Base-by-base conservation (phyloP, 2,888 invertebrate genomes). In the Caenorhabditis sp. region DNA sequence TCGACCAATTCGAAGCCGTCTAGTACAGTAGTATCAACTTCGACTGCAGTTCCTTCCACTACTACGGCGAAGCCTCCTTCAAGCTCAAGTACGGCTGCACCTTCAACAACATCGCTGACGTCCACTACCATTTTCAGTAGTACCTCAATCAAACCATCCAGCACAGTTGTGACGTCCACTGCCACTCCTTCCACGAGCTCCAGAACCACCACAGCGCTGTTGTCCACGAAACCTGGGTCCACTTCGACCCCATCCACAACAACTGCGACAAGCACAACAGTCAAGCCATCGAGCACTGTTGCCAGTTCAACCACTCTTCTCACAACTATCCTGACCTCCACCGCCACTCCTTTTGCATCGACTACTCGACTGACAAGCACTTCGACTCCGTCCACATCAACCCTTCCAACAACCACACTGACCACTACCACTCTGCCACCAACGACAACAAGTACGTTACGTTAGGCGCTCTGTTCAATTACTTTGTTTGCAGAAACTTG, bases 401-500 rank as follows among this genome's bases (percentile, higher is more conserved):
- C n/a, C 15, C 15, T 2, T 2, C 2, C 17, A 17, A 15, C 26
- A n/a, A 46, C 46, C 13, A 26, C 26, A 26, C n/a, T 24, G 2
- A 26, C 26, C 26, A n/a, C 41, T 17, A 41, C 41, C 3, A 41
- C 8, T 3, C 2, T 17, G n/a, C 24, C 1, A 22, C 45, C 22
- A 24, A 22, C 46, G 13, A 22, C 65, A 5, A 41, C 56, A 3
- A 56, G 46, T 27, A 46, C 55, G 41, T 41, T 1, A 13, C 41
- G 20, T 26, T 8, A 0, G 5, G 9, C 35, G 35, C 4, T 35
- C 9, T 2, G 2, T 35, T 35, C 13, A 13, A 13, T 35, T 35
- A 35, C 22, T 22, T 22, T 20, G 1, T 20, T 55, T 52, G 26
- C 50, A 72, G 62, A 62, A 56, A 22, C 26, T 6, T 62, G 56